Conservation (phyloP, 2,888 invertebrate genomes). For the Acleris emargana region DNA sequence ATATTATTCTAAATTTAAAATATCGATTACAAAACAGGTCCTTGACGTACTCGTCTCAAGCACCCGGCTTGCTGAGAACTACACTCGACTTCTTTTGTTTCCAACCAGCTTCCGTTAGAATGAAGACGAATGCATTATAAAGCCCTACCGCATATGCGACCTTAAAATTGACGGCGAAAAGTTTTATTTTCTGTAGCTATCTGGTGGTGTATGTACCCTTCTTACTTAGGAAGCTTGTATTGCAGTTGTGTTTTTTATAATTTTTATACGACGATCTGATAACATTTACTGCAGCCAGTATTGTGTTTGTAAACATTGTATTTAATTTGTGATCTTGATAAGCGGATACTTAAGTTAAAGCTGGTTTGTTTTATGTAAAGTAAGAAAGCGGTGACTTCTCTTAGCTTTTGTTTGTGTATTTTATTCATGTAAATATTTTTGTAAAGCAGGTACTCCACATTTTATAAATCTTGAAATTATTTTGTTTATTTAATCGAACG, state of each 20-base stretch:
- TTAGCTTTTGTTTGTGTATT: background rate
- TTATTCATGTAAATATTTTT: background rate
- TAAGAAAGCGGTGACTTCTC: background rate
- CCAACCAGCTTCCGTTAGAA: slow-evolving; percentile 2
- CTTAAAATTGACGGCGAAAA: too few species aligned
- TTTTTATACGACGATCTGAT: slow-evolving; percentile 47
- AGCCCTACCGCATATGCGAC: too few species aligned
- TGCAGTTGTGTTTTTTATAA: slow-evolving; percentile 41
- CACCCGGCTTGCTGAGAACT: slow-evolving; percentile 34
- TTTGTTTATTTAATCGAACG: too few species aligned
- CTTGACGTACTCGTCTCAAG: slow-evolving; percentile 31
- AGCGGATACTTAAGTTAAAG: slow-evolving; percentile 34
- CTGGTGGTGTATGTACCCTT: too few species aligned
- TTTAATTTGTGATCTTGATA: slow-evolving; percentile 42
- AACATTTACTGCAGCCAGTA: slow-evolving; percentile 40
- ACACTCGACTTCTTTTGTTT: slow-evolving; percentile 34
- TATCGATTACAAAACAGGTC: slow-evolving; percentile 64
- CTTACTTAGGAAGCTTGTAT: slow-evolving; percentile 6
- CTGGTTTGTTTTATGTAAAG: slow-evolving; percentile 34
- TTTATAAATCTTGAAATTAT: too few species aligned
- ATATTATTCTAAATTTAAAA: slow-evolving; percentile 43
- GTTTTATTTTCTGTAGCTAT: too few species aligned
- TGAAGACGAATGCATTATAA: too few species aligned
- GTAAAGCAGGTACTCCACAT: too few species aligned
- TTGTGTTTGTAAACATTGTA: slow-evolving; percentile 44